Percentiles rank a stretch among this genome's conserved stretches.
phyloP scores from a whole-genome alignment of 2,797 vertebrate species.

The Merluccius polli region DNA sequence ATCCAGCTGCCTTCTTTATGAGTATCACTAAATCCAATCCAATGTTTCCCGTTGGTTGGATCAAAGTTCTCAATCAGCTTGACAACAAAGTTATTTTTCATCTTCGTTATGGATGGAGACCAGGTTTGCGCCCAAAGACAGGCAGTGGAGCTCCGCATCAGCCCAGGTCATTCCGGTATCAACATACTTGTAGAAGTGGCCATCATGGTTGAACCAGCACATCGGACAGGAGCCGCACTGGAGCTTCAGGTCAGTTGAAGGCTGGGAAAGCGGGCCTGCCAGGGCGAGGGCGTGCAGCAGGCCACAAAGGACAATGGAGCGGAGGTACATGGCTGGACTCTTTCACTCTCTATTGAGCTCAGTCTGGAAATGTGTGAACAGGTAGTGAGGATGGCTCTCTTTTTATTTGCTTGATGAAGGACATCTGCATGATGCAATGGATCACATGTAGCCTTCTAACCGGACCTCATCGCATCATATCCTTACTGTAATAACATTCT shows the following conservation, averaged over 20 bases:
- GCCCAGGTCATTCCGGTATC: not conserved
- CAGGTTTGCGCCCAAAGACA: not conserved
- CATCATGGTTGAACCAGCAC: slow-evolving; percentile 14
- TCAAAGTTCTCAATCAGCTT: not conserved
- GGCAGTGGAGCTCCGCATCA: slow-evolving; percentile 37
- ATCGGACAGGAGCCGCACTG: slow-evolving; percentile 6
- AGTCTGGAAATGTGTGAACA: not conserved
- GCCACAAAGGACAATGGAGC: not conserved
- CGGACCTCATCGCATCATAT: too few relatives aligned
- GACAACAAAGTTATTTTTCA: not conserved
- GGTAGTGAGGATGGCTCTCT: not conserved
- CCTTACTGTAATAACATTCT: too few relatives aligned
- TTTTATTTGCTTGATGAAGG: not conserved
- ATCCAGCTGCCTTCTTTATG: not conserved
- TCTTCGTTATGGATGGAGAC: not conserved
- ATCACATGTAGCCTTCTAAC: too few relatives aligned
- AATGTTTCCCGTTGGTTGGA: not conserved
- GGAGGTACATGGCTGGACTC: not conserved
- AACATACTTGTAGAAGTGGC: slow-evolving; percentile 31
- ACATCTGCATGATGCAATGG: too few relatives aligned
- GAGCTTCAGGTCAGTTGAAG: not conserved
- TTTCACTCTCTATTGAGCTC: not conserved
- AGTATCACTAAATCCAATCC: not conserved
- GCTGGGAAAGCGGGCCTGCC: not conserved
- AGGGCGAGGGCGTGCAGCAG: not conserved